A percentile compares a stretch with the other conserved stretches of the same genome.
Evolutionary conservation across 2,888 invertebrate genomes (phyloP).

Genomic region (Caenorhabditis auriculariae): DNA sequence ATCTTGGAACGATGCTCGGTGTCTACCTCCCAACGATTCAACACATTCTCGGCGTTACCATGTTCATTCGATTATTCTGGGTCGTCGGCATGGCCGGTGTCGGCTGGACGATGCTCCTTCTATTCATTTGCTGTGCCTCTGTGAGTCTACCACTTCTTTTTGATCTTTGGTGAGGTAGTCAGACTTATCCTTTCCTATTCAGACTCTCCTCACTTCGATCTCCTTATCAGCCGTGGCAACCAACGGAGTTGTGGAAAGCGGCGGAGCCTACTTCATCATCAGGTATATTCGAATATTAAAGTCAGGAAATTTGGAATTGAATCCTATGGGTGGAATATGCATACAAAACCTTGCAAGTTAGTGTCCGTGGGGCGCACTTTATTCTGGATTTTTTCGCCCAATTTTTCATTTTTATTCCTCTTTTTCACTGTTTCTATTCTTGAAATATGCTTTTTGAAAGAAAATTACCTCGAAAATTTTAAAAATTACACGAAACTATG

Average conservation of each 20-base stretch:
- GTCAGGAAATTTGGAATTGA: not conserved
- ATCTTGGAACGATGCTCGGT: slow-evolving; percentile 96
- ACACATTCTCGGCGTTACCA: slow-evolving; percentile 98
- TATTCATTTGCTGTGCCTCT: slow-evolving; percentile 73
- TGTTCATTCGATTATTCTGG: slow-evolving; percentile 98
- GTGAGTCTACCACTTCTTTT: slow-evolving; percentile 59
- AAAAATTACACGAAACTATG: too few relatives aligned
- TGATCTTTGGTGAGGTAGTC: not conserved
- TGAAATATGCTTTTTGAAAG: too few relatives aligned
- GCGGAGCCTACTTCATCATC: slow-evolving; percentile 99
- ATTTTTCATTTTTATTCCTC: too few relatives aligned
- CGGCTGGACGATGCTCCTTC: slow-evolving; percentile 78
- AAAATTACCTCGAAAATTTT: too few relatives aligned
- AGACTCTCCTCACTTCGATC: slow-evolving; percentile 73
- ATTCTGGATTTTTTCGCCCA: too few relatives aligned
- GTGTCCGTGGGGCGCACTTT: too few relatives aligned
- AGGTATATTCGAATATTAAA: slow-evolving; percentile 71
- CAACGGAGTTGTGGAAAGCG: slow-evolving; percentile 92
- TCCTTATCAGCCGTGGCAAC: slow-evolving; percentile 99
- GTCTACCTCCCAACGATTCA: slow-evolving; percentile 98
- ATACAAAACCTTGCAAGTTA: too few relatives aligned
- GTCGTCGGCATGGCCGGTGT: slow-evolving; percentile 70
- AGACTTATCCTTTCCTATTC: slow-evolving; percentile 7
- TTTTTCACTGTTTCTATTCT: too few relatives aligned
- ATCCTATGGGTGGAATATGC: too few relatives aligned